Conservation (phyloP, 2,888 invertebrate species). For the Microchrysa polita region DNA sequence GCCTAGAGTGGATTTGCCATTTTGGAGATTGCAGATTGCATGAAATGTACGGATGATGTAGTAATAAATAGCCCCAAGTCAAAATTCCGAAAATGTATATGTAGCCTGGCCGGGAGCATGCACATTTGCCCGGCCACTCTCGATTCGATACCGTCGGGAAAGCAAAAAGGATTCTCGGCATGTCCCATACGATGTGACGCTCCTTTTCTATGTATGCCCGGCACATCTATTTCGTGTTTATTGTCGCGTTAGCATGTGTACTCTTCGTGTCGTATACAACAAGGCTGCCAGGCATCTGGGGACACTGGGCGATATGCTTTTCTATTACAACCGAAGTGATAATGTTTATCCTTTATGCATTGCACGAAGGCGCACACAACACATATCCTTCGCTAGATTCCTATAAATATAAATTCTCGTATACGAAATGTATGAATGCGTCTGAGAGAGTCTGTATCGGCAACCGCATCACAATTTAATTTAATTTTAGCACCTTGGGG, state of each 20-base stretch:
- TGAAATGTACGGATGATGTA: slow-evolving; percentile 38
- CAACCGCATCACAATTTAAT: slow-evolving; percentile 32
- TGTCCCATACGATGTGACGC: background rate
- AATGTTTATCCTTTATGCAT: slow-evolving; percentile 35
- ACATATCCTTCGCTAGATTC: too few species aligned
- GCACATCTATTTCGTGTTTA: slow-evolving; percentile 18
- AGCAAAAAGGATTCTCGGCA: background rate
- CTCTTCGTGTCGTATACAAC: too few species aligned
- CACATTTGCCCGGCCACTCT: background rate
- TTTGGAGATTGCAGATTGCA: slow-evolving; percentile 37
- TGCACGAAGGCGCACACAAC: slow-evolving; percentile 18
- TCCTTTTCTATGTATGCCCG: background rate
- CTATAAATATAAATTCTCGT: too few species aligned
- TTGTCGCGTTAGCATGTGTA: slow-evolving; percentile 35
- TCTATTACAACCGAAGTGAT: slow-evolving; percentile 31
- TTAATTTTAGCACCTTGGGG: slow-evolving; percentile 36
- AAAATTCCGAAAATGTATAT: background rate
- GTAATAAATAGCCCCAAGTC: slow-evolving; percentile 38
- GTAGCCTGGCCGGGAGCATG: background rate
- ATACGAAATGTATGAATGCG: background rate
- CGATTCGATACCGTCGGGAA: too few species aligned
- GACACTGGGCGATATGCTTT: slow-evolving; percentile 23
- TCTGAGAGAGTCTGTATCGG: slow-evolving; percentile 2
- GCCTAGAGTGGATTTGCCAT: background rate
- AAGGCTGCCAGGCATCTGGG: slow-evolving; percentile 10